These are phyloP conservation scores for Dolichopus griseipennis DNA, from an alignment of 2,888 invertebrate genomes.

Conservation along the genomic window DNA sequence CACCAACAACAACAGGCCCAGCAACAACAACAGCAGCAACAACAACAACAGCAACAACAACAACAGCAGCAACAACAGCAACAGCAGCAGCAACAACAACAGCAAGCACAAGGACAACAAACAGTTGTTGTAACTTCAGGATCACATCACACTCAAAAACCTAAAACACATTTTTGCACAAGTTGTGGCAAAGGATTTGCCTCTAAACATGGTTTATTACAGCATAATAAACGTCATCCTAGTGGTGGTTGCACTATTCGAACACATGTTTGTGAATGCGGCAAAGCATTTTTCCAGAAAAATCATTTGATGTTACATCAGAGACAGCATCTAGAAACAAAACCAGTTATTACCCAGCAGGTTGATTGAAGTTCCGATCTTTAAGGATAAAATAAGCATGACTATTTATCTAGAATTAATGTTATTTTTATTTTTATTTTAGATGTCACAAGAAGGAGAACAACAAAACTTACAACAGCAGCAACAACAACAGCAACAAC, in stretches of 20 bases:
- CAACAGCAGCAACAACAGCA: constrained; percentile 31
- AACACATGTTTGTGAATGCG: constrained; percentile 73
- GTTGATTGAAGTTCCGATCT: constrained; percentile 29
- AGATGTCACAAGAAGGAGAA: constrained; percentile 15
- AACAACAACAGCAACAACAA: constrained; percentile 41
- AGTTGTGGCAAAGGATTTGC: constrained; percentile 76
- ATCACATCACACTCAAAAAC: constrained; percentile 41
- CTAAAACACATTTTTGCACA: constrained; percentile 68
- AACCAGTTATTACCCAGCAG: constrained; percentile 41
- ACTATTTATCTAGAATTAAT: background rate
- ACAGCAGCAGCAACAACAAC: constrained; percentile 36
- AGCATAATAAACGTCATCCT: constrained; percentile 70
- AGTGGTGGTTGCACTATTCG: constrained; percentile 71
- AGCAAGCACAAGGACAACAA: constrained; percentile 16
- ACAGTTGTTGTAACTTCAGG: constrained; percentile 17
- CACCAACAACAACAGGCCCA: constrained; percentile 28
- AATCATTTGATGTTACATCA: constrained; percentile 75
- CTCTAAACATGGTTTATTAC: constrained; percentile 70
- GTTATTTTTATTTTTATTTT: background rate
- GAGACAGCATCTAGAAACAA: constrained; percentile 56
- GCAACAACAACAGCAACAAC: constrained; percentile 34
- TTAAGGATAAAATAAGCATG: background rate
- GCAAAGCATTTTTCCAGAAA: constrained; percentile 79
- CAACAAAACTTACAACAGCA: constrained; percentile 30
- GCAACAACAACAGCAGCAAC: constrained; percentile 35